Conservation (phyloP, 2,113 vertebrate species). For the Otis tarda region DNA sequence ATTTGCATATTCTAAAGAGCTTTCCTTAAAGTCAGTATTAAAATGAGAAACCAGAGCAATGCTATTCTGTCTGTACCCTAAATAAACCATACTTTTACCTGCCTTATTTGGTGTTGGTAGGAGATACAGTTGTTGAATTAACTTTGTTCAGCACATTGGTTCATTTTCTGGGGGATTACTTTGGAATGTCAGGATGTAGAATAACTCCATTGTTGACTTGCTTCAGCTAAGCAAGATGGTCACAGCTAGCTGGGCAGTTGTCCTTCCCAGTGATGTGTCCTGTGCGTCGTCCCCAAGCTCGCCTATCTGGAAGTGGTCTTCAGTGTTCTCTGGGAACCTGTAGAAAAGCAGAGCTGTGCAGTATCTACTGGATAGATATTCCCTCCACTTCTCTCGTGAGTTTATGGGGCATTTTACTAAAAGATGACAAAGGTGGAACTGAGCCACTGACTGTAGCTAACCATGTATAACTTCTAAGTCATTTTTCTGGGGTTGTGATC, state of each 20-base stretch:
- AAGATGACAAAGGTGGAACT: not conserved
- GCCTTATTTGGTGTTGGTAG: not conserved
- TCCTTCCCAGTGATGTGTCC: not conserved
- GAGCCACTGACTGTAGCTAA: not conserved
- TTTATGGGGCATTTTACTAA: not conserved
- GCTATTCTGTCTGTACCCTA: not conserved
- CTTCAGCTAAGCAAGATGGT: not conserved
- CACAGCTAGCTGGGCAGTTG: not conserved
- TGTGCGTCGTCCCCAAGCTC: not conserved
- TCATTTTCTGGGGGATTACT: not conserved
- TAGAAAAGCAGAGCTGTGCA: not conserved
- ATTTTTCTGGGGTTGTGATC: not conserved
- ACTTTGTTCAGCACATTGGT: not conserved
- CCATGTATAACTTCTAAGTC: not conserved
- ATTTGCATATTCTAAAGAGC: not conserved
- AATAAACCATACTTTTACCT: not conserved
- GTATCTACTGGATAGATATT: not conserved
- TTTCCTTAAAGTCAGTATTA: not conserved
- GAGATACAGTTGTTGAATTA: not conserved
- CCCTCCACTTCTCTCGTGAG: not conserved
- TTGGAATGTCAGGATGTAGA: not conserved
- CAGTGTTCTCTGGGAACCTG: not conserved
- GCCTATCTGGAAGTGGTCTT: not conserved
- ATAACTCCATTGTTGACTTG: not conserved
- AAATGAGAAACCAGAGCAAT: not conserved